Percentiles rank a stretch among this genome's conserved stretches.
Conservation (phyloP, 2,888 invertebrate genomes). For the Dione vanillae region DNA sequence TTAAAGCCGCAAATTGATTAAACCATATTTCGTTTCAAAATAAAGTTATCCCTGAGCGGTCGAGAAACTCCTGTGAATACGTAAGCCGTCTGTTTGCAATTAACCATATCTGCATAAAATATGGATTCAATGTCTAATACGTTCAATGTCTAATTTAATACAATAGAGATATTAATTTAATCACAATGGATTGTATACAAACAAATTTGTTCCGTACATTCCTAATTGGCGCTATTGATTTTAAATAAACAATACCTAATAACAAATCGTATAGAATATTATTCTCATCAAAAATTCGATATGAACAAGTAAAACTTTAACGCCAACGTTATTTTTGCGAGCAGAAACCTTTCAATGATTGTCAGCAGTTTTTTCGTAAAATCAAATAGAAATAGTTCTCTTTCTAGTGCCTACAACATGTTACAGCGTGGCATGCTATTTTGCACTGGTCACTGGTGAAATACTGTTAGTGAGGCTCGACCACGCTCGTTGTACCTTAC, state of each 20-base stretch:
- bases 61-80: constrained; percentile 32
- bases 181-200: too few species aligned
- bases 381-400: constrained; percentile 29
- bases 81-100: constrained; percentile 27
- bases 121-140: constrained; percentile 1
- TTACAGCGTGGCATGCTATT: constrained; percentile 21
- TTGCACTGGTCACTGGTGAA: constrained; percentile 33
- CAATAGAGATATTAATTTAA: neutral
- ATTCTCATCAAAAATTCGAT: neutral
- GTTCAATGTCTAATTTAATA: too few species aligned
- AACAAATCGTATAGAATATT: too few species aligned
- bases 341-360: constrained; percentile 25
- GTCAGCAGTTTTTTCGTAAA: constrained; percentile 30
- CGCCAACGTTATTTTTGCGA: constrained; percentile 4
- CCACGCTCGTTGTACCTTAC: constrained; percentile 28
- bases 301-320: constrained; percentile 21
- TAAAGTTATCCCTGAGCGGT: constrained; percentile 36
- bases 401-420: constrained; percentile 24
- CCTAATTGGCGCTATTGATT: too few species aligned
- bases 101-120: constrained; percentile 30
- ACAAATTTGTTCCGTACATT: too few species aligned
- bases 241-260: too few species aligned
- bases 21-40: constrained; percentile 29
- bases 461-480: constrained; percentile 32
- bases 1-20: constrained; percentile 36